Evolutionary conservation across 1,140 invertebrate species (phyloP), one percentile per base, ranked within the genome.

Genomic region (Planococcus citri): DNA sequence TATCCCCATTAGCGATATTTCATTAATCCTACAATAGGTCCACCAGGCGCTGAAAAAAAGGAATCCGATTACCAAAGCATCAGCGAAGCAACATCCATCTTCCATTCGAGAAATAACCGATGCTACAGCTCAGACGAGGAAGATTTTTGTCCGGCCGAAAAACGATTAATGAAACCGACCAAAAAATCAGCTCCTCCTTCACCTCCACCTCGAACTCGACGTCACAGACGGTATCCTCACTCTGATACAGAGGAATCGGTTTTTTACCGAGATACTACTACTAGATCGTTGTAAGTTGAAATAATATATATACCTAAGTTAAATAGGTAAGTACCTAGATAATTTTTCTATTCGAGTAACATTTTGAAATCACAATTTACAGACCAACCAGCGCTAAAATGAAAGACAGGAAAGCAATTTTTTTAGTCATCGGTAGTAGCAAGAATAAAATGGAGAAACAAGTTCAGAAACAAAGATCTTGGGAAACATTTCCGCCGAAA

Each of bases 401-500:
- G 60, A 64, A 9, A 72, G 72, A 79, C 21, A 76, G 80, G 71
- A 82, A 82, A 76, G 80, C 80, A 21, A 73, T 81, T 70, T 76
- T 82, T 51, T 73, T 82, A 67, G 77, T 82, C 61, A 80, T 82
- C 70, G 79, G 77, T 70, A 75, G 78, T 51, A 73, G 73, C n/a
- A 74, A 75, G 67, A 78, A 78, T 72, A 78, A 79, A 70, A 72
- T 76, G 67, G 76, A 80, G 73, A 76, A 80, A 71, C 74, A 83
- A 64, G 81, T 84, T 64, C 82, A 84, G 74, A 85, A 85, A 73
- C 84, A 85, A 76, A 77, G 83, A 37, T 85, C 83, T 68, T 86
- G 85, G 85, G 85, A 86, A 75, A 86, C 84, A 0, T 86, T 86
- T 73, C 85, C 85, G 0, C 77, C 82, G 8, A 83, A 83, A 83